Evolutionary conservation across 2,113 vertebrate species (phyloP).

Genomic region (Caracal caracal): DNA sequence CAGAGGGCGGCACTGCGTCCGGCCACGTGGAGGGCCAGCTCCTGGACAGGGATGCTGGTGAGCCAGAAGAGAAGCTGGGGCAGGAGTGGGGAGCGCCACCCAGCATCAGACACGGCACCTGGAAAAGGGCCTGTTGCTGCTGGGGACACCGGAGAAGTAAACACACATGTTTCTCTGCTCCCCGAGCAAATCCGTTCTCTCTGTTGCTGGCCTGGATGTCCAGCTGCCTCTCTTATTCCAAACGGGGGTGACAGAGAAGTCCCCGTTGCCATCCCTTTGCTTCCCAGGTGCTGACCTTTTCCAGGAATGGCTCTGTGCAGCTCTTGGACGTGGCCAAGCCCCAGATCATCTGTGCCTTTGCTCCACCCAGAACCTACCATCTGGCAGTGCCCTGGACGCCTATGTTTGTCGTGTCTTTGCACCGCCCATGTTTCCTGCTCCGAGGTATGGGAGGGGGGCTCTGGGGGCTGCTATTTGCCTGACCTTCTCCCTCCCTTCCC

Average conservation of each 20-base stretch:
- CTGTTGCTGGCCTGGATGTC: neutral
- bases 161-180: neutral
- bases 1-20: neutral
- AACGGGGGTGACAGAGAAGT: neutral
- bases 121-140: no score
- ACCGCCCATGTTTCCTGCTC: constrained; percentile 85
- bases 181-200: accelerated
- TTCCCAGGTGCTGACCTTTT: constrained; percentile 88
- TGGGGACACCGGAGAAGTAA: accelerated
- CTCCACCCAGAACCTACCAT: constrained; percentile 73
- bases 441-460: constrained; percentile 81
- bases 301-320: constrained; percentile 85
- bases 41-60: neutral
- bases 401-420: constrained; percentile 84
- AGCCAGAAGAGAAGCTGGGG: neutral
- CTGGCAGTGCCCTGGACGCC: constrained; percentile 86
- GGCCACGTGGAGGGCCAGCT: accelerated
- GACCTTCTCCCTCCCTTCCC: neutral
- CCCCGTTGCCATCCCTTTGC: neutral
- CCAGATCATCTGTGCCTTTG: constrained; percentile 84
- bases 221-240: neutral
- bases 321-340: constrained; percentile 86
- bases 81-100: accelerated
- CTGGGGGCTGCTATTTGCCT: neutral
- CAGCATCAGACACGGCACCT: neutral